Base-by-base conservation (phyloP, 2,888 invertebrate species). In the Ferrisia virgata region DNA sequence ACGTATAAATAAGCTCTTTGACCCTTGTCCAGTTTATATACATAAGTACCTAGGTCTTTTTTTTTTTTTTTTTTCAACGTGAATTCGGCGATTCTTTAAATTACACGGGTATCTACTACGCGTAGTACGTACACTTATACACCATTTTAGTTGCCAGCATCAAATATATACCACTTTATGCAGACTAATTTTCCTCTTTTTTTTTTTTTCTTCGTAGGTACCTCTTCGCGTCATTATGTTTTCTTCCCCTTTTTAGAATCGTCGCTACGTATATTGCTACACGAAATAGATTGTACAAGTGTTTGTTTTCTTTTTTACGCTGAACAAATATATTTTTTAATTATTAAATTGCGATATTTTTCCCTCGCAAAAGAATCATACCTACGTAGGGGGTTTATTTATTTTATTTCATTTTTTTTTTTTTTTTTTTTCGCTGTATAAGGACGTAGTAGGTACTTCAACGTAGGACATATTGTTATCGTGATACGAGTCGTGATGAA, bases 1-100 rank as follows among this genome's bases (percentile, higher is more conserved):
- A 64, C 58, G 58, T 64, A 64, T 72, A 72, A 72, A 72, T 31
- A 72, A 72, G 72, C 72, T 33, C 72, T 33, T 72, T 64, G 58
- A 64, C 72, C 72, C 72, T 72, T 64, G 58, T 64, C 58, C 58
- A 28, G 47, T 47, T 47, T 47, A 47, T 47, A 47, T 40, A 18
- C 18, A 11, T 39, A 39, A 39, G 39, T 22, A 11, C 22, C 25
- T 28, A 28, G 11, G 5, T 64, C 25, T 72, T 64, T 69, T 69
- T 69, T 31, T 4, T 31, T 8, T 69, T 31, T 69, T 28, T 33
- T 33, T 64, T 64, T 33, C 1, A 69, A 72, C 72, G 28, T 64
- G 11, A 64, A 64, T 64, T 64, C 28, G 58, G 28, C 58, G 58
- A 2, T 28, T 64, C 28, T 28, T 64, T 28, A 64, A 64, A 25